Evolutionary conservation across 2,113 vertebrate species (phyloP).

Genomic region (Tiliqua scincoides): DNA sequence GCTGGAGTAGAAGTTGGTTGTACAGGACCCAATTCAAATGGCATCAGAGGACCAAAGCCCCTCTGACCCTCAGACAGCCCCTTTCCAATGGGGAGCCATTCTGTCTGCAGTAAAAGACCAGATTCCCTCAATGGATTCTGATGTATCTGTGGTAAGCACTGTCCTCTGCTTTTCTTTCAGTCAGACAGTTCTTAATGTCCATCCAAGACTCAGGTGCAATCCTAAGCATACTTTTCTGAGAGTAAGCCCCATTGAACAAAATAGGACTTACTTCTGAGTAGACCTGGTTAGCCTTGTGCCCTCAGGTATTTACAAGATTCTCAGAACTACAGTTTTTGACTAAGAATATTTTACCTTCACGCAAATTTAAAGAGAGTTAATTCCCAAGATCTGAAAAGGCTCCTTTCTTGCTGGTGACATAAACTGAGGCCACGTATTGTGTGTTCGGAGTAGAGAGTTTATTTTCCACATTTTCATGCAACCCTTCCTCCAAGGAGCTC

Average conservation of each 20-base stretch:
- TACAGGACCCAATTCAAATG: slow-evolving; percentile 56
- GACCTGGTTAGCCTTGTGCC: too few relatives aligned
- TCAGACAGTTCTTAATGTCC: neutral
- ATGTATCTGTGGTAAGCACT: slow-evolving; percentile 73
- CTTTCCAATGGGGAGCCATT: slow-evolving; percentile 69
- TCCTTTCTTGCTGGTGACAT: neutral
- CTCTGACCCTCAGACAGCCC: slow-evolving; percentile 4
- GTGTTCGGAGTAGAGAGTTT: neutral
- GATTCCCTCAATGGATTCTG: slow-evolving; percentile 79
- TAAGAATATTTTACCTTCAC: neutral
- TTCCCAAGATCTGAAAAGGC: neutral
- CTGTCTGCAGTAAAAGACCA: slow-evolving; percentile 74
- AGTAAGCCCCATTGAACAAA: too few relatives aligned
- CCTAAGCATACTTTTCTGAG: too few relatives aligned
- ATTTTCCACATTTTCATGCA: neutral
- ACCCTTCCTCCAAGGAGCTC: too few relatives aligned
- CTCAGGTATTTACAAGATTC: neutral
- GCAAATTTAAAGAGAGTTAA: neutral
- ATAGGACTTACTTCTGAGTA: too few relatives aligned
- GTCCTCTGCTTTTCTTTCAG: neutral
- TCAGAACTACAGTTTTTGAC: slow-evolving; percentile 7
- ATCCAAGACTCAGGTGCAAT: neutral
- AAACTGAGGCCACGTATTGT: neutral
- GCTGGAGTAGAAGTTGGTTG: slow-evolving; percentile 1
- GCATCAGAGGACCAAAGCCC: slow-evolving; percentile 48